Evolutionary conservation across 2,797 vertebrate species (phyloP), one percentile per base, ranked within the genome.

Genomic region (Peromyscus attwateri): DNA sequence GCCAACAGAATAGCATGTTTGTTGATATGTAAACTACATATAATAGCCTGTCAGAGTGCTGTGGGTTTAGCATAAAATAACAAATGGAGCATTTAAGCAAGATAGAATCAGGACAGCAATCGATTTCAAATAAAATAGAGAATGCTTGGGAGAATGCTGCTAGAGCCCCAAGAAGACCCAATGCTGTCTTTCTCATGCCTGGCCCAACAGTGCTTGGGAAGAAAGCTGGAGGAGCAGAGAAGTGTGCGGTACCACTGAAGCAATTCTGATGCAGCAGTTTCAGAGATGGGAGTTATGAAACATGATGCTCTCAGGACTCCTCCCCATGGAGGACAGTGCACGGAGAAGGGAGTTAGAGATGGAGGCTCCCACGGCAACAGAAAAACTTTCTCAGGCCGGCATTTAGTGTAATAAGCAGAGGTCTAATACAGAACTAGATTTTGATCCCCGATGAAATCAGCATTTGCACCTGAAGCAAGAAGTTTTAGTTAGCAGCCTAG

Each of bases 11-110:
- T 40, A 17, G 27, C 17, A 46, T 37, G 82, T 34, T 80, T n/a
- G 66, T 73, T 95, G 91, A n/a, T 70, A 79, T 92, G 9, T 81
- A 40, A 90, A 25, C 62, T 52, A 81, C 12, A 31, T 79, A 75
- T 23, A 34, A 14, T n/a, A 16, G 70, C 16, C 83, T 81, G 71
- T 90, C 52, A 76, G 80, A 73, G 37, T 79, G 25, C 31, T 87
- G 17, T 85, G 23, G 79, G 43, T 94, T 80, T 95, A 76, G 34
- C 70, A 68, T 81, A 81, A 73, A 95, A 71, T 68, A 66, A 46
- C 37, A 85, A 87, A 46, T 64, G 52, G 34, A 60, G 17, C 21
- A 21, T 81, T 81, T 66, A 64, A 83, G 37, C 77, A 70, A 87
- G 77, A 31, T 2, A 70, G 31, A 83, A 88, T 84, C 16, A 10